phyloP scores from a whole-genome alignment of 2,888 invertebrate genomes.

The Aleiodes leptofemur region DNA sequence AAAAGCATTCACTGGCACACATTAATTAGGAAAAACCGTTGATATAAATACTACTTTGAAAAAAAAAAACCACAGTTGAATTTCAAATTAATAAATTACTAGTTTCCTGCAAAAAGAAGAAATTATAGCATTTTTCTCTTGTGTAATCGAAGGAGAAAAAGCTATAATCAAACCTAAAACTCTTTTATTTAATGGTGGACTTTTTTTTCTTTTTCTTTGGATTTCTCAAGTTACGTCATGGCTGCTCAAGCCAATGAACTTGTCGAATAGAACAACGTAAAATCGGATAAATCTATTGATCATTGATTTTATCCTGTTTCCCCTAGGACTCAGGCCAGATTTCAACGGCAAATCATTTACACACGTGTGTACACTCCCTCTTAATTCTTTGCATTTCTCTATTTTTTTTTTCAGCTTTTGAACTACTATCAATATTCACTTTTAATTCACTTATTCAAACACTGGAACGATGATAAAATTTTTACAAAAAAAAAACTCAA shows the following conservation, averaged over 20 bases:
- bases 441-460: neutral
- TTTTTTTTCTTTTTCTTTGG: too few relatives aligned
- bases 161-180: too few relatives aligned
- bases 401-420: neutral
- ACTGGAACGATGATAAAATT: slow-evolving; percentile 15
- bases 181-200: too few relatives aligned
- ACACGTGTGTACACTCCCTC: slow-evolving; percentile 19
- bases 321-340: neutral
- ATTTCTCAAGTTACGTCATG: too few relatives aligned
- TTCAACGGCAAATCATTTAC: slow-evolving; percentile 16
- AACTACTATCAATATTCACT: neutral
- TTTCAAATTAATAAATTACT: too few relatives aligned
- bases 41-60: neutral
- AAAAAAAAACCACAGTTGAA: too few relatives aligned
- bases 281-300: slow-evolving; percentile 26
- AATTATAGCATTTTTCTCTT: too few relatives aligned
- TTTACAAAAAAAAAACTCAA: neutral
- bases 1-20: neutral
- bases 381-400: neutral
- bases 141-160: too few relatives aligned
- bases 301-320: neutral
- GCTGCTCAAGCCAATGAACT: too few relatives aligned
- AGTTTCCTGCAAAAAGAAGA: too few relatives aligned
- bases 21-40: neutral
- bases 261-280: neutral